These are phyloP conservation scores for Philereme vetulata DNA, from an alignment of 2,888 invertebrate genomes.

Conservation along the genomic window DNA sequence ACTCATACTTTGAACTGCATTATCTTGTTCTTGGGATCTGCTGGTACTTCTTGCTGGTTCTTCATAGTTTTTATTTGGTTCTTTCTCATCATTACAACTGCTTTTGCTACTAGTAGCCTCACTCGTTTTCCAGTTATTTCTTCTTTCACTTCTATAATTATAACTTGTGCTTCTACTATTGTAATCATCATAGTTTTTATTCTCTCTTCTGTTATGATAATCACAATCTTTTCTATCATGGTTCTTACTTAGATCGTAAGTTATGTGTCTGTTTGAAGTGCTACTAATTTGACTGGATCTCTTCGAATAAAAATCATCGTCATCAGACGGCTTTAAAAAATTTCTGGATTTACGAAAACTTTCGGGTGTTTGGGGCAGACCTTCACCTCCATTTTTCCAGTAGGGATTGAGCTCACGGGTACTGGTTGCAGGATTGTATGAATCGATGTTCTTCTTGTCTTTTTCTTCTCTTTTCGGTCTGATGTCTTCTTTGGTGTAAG, in stretches of 20 bases:
- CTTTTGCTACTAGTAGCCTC: constrained; percentile 30
- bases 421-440: constrained; percentile 88
- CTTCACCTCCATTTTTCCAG: constrained; percentile 95
- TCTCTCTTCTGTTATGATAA: constrained; percentile 1
- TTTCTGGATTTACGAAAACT: constrained; percentile 62
- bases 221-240: constrained; percentile 15
- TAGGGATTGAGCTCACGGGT: constrained; percentile 94
- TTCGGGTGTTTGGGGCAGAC: constrained; percentile 86
- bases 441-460: constrained; percentile 80
- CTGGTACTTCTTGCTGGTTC: constrained; percentile 6
- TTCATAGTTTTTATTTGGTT: constrained; percentile 1
- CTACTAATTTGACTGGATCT: constrained; percentile 17
- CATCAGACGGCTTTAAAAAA: constrained; percentile 70
- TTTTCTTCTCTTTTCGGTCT: constrained; percentile 78
- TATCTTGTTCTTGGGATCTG: constrained; percentile 16
- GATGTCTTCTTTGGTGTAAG: constrained; percentile 73
- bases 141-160: constrained; percentile 33
- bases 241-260: constrained; percentile 24
- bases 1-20: constrained; percentile 10
- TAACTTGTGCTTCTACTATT: constrained; percentile 26
- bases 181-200: constrained; percentile 21
- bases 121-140: constrained; percentile 55
- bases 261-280: constrained; percentile 24
- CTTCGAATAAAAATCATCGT: constrained; percentile 58
- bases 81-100: constrained; percentile 8